A percentile compares a stretch with the other conserved stretches of the same genome.
Evolutionary conservation across 2,113 vertebrate species (phyloP).

Genomic region (Merops nubicus): DNA sequence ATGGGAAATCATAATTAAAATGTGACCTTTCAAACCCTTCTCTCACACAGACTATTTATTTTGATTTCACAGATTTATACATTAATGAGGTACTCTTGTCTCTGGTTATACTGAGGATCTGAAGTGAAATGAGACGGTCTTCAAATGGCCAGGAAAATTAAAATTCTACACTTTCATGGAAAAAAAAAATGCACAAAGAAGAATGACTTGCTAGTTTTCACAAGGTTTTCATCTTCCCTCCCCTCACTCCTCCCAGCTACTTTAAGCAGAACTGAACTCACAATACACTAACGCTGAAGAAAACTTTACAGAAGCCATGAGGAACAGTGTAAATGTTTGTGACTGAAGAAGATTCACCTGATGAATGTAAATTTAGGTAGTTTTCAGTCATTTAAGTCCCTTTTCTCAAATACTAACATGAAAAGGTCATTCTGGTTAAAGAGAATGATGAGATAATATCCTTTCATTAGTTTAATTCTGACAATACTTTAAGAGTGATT

Average conservation of each 20-base stretch:
- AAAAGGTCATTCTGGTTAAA: background rate
- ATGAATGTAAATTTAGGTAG: background rate
- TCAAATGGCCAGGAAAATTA: constrained; percentile 65
- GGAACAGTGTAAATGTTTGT: constrained; percentile 24
- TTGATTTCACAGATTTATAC: constrained; percentile 27
- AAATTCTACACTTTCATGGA: constrained; percentile 56
- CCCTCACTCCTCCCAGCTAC: constrained; percentile 39
- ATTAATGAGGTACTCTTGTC: background rate
- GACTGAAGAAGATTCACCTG: constrained; percentile 45
- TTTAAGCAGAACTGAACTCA: constrained; percentile 31
- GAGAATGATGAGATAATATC: background rate
- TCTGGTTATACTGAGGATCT: constrained; percentile 38
- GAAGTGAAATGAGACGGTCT: constrained; percentile 42
- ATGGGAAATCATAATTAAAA: constrained; percentile 69
- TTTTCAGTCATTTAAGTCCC: constrained; percentile 44
- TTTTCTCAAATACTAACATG: background rate
- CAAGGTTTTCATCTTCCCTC: background rate
- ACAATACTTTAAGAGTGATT: background rate
- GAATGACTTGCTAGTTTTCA: constrained; percentile 60
- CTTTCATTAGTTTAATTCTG: constrained; percentile 50
- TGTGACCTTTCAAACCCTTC: constrained; percentile 38
- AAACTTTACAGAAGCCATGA: background rate
- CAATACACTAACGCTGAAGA: constrained; percentile 13
- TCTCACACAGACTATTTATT: constrained; percentile 37
- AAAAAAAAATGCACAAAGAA: constrained; percentile 67